Conservation (phyloP, 2,888 invertebrate species). For the Branchipolynoe longqiensis region DNA sequence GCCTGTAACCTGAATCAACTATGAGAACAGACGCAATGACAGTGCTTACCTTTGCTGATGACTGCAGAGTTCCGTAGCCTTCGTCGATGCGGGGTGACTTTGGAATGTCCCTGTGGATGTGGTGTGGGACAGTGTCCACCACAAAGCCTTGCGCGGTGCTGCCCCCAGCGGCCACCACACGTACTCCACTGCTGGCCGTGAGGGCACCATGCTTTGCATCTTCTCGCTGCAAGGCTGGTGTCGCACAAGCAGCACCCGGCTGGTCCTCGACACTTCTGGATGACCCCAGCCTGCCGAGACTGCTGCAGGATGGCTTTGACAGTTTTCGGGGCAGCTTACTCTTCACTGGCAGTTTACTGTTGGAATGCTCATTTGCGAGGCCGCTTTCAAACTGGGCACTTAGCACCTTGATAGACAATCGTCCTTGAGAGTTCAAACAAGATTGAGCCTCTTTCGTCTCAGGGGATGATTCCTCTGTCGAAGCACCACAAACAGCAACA, state of each 20-base stretch:
- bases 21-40: not conserved
- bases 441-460: too few species aligned
- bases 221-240: not conserved
- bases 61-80: conserved; percentile 42
- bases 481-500: not conserved
- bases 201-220: too few species aligned
- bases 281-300: not conserved
- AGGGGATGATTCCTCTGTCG: not conserved
- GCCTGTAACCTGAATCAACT: not conserved
- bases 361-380: not conserved
- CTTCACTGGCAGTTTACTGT: not conserved
- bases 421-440: too few species aligned
- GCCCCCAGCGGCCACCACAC: not conserved
- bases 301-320: not conserved
- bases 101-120: conserved; percentile 11
- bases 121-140: conserved; percentile 22
- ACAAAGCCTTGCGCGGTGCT: not conserved
- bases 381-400: conserved; percentile 41
- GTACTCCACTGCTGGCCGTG: conserved; percentile 5
- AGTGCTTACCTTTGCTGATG: conserved; percentile 40
- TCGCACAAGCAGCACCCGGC: not conserved
- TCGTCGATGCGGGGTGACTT: conserved; percentile 52
- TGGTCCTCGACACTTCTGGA: not conserved
- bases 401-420: not conserved
- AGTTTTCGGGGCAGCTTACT: conserved; percentile 28